Evolutionary conservation across 2,797 vertebrate species (phyloP), one percentile per base, ranked within the genome.

Genomic region (Heliangelus exortis): DNA sequence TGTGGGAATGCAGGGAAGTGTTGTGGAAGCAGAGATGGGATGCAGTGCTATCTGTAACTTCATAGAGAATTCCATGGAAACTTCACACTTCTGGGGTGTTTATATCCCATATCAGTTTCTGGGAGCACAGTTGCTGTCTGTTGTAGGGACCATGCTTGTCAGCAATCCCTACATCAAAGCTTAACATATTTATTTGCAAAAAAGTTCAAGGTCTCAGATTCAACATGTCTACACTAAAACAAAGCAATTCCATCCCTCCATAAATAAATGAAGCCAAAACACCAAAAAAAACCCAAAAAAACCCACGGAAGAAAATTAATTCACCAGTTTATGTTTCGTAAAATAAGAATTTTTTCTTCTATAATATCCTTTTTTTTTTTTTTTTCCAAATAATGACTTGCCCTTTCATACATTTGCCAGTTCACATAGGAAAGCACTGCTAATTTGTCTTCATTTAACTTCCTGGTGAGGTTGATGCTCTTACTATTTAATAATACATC

Each of bases 81-180:
- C 26, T 7, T 68, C 68, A 34, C 17, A 3, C 39, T 89, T 77
- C 12, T 55, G 34, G 14, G 45, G 39, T 20, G 34, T n/a, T 75
- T 28, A 6, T 0, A 0, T 81, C 65, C 65, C 0, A 0, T 36
- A 3, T 12, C 47, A 23, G 48, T 8, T 2, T 55, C 29, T 55
- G 53, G 7, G 50, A 51, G 34, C 55, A 14, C 0, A 3, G 1
- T 8, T 59, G 34, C 63, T 66, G 48, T 36, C 33, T 41, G 0
- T 29, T 50, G 45, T 23, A 22, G 88, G 50, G 87, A 12, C 19
- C 13, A 11, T 68, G 33, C 47, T 84, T 16, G 18, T 48, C 62
- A 68, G 29, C 21, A 57, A 7, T 68, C 20, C 18, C 61, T 45
- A 3, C 16, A 29, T 22, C 3, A 3, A 34, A 55, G 29, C 28